Base-by-base conservation (phyloP, 2,888 invertebrate species). In the Lasius platythorax region DNA sequence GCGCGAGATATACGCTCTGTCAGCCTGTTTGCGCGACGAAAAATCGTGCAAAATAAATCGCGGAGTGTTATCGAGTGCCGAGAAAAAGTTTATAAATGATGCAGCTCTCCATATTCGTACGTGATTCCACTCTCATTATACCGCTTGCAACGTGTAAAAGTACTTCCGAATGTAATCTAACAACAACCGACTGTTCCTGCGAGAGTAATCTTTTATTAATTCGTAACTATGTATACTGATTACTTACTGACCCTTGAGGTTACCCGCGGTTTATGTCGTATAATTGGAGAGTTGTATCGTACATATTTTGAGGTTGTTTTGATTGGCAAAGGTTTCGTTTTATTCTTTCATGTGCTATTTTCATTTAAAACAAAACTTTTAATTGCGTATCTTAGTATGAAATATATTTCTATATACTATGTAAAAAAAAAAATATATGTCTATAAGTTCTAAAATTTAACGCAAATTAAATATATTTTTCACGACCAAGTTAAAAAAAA, bases 191-290 rank as follows among this genome's bases (percentile, higher is more conserved):
- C 75, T 53, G 61, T 46, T 73, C 75, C 79, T 61, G 75, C 79
- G 79, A 74, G 79, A 79, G 46, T 79, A 79, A 79, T 79, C 75
- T 79, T 73, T 79, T 61, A 74, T 79, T 74, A 73, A 79, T 79
- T 79, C 74, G 61, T 61, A 79, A 73, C 61, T 46, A 61, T 43
- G 73, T 73, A 74, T 79, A 79, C 61, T 79, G 74, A 79, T 79
- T 79, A 79, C 79, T 61, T 46, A 61, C 74, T 46, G 75, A 23
- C 79, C 79, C 79, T 46, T 46, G 79, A 79, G 79, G 75, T 33
- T 79, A 50, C 58, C 18, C 58, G 79, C 79, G 74, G 46, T 79
- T 74, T 74, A 58, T 73, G 37, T 61, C 79, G 58, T 70, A 43
- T 79, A 79, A 79, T 79, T 73, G 79, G 23, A 79, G 75, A 79